A percentile compares a stretch with the other conserved stretches of the same genome.
These are phyloP conservation scores for Danionella cerebrum DNA, from an alignment of 2,113 vertebrate genomes.

Conservation along the genomic window DNA sequence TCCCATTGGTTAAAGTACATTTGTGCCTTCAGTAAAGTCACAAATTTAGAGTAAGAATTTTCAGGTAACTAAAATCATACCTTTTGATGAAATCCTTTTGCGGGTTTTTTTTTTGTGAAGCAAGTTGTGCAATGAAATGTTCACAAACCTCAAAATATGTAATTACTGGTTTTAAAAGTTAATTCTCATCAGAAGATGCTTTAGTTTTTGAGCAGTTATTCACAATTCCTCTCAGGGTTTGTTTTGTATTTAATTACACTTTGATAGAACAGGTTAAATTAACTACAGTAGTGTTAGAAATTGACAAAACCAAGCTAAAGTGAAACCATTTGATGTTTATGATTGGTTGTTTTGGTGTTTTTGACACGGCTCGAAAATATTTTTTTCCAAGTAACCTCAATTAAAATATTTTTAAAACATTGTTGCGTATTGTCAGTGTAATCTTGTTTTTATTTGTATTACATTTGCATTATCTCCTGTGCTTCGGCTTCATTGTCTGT, in stretches of 20 bases:
- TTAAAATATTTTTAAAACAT: constrained; percentile 48
- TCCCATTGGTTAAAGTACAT: neutral
- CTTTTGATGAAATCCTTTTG: too few species aligned
- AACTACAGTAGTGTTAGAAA: neutral
- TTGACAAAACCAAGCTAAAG: neutral
- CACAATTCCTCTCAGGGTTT: constrained; percentile 44
- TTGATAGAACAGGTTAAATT: neutral
- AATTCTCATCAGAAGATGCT: neutral
- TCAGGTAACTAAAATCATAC: too few species aligned
- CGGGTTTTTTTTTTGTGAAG: too few species aligned
- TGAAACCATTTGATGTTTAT: constrained; percentile 20
- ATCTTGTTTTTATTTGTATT: neutral
- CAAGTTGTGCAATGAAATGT: neutral
- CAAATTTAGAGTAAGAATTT: neutral
- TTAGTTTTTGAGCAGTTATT: constrained; percentile 32
- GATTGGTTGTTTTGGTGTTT: constrained; percentile 29
- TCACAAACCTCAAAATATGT: constrained; percentile 3
- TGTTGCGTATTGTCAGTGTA: neutral
- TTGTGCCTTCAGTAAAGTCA: neutral
- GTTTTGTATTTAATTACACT: constrained; percentile 41
- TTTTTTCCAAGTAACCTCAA: constrained; percentile 35
- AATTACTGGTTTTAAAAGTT: neutral
- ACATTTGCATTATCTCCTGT: neutral
- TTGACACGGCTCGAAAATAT: constrained; percentile 13
- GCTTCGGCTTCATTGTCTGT: neutral